Conservation (phyloP, 2,113 vertebrate genomes). For the Brachirus orientalis region DNA sequence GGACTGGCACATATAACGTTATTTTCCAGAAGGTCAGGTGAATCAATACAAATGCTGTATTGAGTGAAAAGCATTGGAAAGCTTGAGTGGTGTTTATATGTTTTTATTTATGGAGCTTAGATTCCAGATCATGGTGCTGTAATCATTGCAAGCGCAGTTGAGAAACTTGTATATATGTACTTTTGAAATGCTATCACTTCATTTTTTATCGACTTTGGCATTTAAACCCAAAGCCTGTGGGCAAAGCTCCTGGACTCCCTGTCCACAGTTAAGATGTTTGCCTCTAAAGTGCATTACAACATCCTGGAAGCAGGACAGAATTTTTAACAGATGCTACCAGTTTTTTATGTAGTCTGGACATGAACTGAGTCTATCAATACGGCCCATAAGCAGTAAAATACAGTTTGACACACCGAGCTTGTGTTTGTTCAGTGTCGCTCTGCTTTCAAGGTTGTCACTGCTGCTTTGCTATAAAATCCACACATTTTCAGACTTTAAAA, state of each 20-base stretch:
- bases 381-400: constrained; percentile 12
- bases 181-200: constrained; percentile 16
- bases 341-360: constrained; percentile 49
- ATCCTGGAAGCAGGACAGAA: constrained; percentile 41
- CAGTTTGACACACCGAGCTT: constrained; percentile 26
- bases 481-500: constrained; percentile 8
- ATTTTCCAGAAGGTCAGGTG: background rate
- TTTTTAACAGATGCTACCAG: constrained; percentile 29
- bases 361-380: constrained; percentile 43
- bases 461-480: constrained; percentile 15
- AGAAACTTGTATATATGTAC: background rate
- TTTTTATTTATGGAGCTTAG: background rate
- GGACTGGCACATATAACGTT: background rate
- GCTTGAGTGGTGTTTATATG: constrained; percentile 5
- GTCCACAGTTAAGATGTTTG: constrained; percentile 25
- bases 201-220: constrained; percentile 6
- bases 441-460: constrained; percentile 17
- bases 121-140: constrained; percentile 14
- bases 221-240: constrained; percentile 7
- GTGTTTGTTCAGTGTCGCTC: constrained; percentile 10
- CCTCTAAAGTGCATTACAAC: constrained; percentile 39
- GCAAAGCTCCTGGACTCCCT: constrained; percentile 24
- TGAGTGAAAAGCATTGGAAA: background rate
- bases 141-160: constrained; percentile 2
- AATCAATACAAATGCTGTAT: background rate